Base-by-base conservation (phyloP, 2,888 invertebrate species). In the Bimastos eiseni region DNA sequence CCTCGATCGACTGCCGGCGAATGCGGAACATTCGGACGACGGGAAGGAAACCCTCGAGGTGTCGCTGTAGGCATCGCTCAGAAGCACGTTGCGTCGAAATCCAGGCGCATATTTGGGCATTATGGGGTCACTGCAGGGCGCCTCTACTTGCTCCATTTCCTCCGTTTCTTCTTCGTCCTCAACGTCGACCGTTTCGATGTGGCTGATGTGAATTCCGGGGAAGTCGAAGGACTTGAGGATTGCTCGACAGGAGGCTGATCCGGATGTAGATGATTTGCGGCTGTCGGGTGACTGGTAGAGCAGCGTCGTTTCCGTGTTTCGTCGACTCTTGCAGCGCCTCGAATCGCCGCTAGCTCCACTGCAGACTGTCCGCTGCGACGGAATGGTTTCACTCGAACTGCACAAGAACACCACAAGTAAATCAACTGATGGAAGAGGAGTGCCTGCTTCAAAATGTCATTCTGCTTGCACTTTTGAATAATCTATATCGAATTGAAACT, bases 161-260 rank as follows among this genome's bases (percentile, higher is more conserved):
- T 41, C 41, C 11, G 6, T 19, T 6, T 30, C 83, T 8, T 86
- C 37, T 11, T 86, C 86, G 41, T 91, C 91, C 37, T 91, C 91
- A 37, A 91, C 89, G 86, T 92, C 92, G 37, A 92, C 83, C 24
- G 92, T 92, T 41, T 92, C 92, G 37, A 92, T 91, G 33, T 92
- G 90, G 88, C 92, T 92, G 89, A 92, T 92, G 89, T 92, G 92
- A 36, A 92, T 92, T 15, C 92, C 92, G 19, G 91, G 91, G 34
- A 91, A 55, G 41, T 91, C 91, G 37, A 88, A 90, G 84, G 84
- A 84, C 84, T 84, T 84, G 33, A 86, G 86, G 37, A 86, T 36
- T 5, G 86, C 33, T 34, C 36, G 36, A 37, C 6, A 34, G 86
- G 86, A 86, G 24, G 36, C 36, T 21, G 86, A 86, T 36, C 36